Evolutionary conservation across 2,797 vertebrate genomes (phyloP), one percentile per base, ranked within the genome.

Genomic region (Aulostomus chinensis): DNA sequence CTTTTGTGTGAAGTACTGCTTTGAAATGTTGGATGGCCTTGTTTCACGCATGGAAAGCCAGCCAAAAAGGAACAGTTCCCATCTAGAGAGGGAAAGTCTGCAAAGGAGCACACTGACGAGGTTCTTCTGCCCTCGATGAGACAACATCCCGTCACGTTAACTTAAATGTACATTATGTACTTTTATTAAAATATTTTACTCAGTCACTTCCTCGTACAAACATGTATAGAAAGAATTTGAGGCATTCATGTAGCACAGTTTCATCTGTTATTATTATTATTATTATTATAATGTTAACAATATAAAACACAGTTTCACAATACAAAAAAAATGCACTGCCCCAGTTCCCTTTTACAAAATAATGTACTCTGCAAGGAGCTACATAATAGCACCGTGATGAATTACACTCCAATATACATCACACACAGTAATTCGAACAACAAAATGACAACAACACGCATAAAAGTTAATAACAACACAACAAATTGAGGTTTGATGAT

Each of bases 171-270:
- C 78, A 78, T 55, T 28, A 41, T 75, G 78, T 80, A 82, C 82
- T 66, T 88, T 84, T 83, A 86, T 86, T 86, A 68, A 82, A 85
- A 81, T 68, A 74, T 59, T 61, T 85, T 67, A 58, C 38, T 84
- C 76, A 76, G 67, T 78, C 64, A 74, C 32, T 67, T 68, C 58
- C 58, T 61, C 57, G 58, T 54, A 85, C 67, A 81, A 69, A 67
- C 67, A 63, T 68, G 50, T 51, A 77, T 33, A 84, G 28, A 83
- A 69, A 62, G 60, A 80, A 48, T 18, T 70, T 9, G 58, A 79
- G 73, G 55, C 58, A 62, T 69, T 70, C 40, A 48, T 45, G 30
- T 58, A 74, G 65, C 70, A 74, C 60, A 80, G 39, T 71, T 72
- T 66, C 36, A 40, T 73, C 72, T 68, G 57, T 73, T 62, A 33